Evolutionary conservation across 2,888 invertebrate genomes (phyloP).

Genomic region (Morpho helenor): DNA sequence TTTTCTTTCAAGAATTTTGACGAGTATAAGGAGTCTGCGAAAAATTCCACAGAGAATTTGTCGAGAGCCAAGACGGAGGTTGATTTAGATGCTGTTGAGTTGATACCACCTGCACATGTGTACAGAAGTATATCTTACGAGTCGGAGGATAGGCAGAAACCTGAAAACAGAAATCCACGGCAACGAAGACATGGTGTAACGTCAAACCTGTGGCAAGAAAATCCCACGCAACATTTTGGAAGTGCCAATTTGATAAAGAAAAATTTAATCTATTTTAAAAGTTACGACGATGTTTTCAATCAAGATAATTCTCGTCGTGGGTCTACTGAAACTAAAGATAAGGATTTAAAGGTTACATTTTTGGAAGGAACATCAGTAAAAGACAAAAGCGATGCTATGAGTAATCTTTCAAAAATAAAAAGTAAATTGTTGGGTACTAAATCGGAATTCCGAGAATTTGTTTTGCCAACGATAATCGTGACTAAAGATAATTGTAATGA

Average conservation of each 20-base stretch:
- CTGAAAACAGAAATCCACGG: constrained; percentile 30
- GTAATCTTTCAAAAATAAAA: constrained; percentile 35
- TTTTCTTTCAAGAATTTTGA: constrained; percentile 44
- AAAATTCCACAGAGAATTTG: constrained; percentile 33
- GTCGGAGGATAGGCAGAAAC: constrained; percentile 27
- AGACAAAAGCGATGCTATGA: constrained; percentile 26
- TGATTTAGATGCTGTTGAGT: constrained; percentile 19
- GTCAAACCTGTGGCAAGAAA: constrained; percentile 41
- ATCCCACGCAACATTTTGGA: constrained; percentile 39
- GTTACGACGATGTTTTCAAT: constrained; percentile 46
- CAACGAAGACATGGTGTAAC: constrained; percentile 44
- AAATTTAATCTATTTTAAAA: constrained; percentile 43
- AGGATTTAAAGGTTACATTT: constrained; percentile 20
- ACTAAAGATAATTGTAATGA: constrained; percentile 31
- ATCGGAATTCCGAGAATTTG: constrained; percentile 22
- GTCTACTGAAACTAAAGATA: constrained; percentile 23
- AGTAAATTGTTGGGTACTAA: constrained; percentile 31
- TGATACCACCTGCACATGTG: constrained; percentile 27
- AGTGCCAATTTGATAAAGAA: constrained; percentile 45
- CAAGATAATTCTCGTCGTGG: constrained; percentile 17
- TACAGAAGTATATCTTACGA: constrained; percentile 46
- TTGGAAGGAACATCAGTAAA: constrained; percentile 30
- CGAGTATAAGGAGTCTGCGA: constrained; percentile 37
- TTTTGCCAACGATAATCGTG: constrained; percentile 39
- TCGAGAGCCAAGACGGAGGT: constrained; percentile 32